Evolutionary conservation across 2,113 vertebrate species (phyloP).

Genomic region (Sapajus apella): DNA sequence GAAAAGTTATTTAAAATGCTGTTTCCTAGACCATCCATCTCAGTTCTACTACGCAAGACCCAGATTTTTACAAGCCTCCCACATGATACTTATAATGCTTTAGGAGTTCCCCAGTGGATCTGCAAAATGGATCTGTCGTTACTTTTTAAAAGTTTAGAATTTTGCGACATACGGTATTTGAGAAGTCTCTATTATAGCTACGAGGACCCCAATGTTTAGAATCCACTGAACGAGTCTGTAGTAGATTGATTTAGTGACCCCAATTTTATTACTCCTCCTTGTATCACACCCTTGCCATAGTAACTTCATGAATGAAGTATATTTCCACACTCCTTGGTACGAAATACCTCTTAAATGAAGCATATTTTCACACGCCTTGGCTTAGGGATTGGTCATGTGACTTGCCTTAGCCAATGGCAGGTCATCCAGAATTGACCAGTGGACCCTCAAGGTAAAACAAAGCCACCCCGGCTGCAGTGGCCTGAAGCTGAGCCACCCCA

Average conservation of each 20-base stretch:
- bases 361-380: neutral
- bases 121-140: neutral
- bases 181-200: neutral
- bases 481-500: neutral
- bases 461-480: too few species aligned
- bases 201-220: neutral
- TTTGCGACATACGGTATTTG: neutral
- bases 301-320: neutral
- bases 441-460: neutral
- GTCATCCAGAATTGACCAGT: neutral
- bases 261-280: neutral
- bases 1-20: neutral
- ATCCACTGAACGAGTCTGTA: neutral
- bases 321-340: neutral
- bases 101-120: neutral
- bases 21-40: neutral
- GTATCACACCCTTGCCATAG: neutral
- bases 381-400: neutral
- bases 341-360: neutral
- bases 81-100: neutral
- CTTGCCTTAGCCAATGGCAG: neutral
- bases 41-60: neutral
- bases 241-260: neutral
- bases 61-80: neutral
- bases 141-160: neutral